Percentiles rank a stretch among this genome's conserved stretches.
Conservation (phyloP, 1,140 invertebrate species). For the Apis florea region DNA sequence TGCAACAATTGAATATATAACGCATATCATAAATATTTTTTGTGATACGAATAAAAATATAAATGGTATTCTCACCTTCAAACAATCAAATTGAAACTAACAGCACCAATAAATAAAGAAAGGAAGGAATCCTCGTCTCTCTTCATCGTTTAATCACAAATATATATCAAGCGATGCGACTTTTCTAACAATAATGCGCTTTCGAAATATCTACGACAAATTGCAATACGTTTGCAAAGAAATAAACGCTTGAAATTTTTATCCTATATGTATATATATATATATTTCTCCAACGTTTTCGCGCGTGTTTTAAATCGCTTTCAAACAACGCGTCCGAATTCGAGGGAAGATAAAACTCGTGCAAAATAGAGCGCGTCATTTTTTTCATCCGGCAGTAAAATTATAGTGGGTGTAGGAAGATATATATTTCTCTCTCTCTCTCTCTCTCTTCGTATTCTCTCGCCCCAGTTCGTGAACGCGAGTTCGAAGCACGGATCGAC, state of each 20-base stretch:
- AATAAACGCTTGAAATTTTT: too few relatives aligned
- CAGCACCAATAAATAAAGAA: too few relatives aligned
- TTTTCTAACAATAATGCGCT: slow-evolving; percentile 1
- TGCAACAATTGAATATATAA: too few relatives aligned
- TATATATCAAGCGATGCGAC: not conserved
- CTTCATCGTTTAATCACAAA: not conserved
- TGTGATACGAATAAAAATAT: too few relatives aligned
- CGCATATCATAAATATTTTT: too few relatives aligned
- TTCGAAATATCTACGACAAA: not conserved
- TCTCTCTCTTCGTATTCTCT: not conserved
- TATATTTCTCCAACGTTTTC: too few relatives aligned
- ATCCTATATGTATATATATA: not conserved
- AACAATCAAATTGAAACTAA: too few relatives aligned
- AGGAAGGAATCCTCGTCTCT: too few relatives aligned
- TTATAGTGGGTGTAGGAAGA: not conserved
- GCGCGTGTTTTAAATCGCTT: too few relatives aligned
- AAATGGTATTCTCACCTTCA: too few relatives aligned
- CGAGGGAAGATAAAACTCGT: not conserved
- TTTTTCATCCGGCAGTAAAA: not conserved
- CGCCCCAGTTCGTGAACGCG: not conserved
- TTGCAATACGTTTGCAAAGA: not conserved
- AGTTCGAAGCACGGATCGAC: not conserved
- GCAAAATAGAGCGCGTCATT: not conserved
- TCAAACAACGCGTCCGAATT: not conserved
- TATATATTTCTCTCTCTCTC: too few relatives aligned